Conservation (phyloP, 2,888 invertebrate genomes). For the Xanthorhoe designata region DNA sequence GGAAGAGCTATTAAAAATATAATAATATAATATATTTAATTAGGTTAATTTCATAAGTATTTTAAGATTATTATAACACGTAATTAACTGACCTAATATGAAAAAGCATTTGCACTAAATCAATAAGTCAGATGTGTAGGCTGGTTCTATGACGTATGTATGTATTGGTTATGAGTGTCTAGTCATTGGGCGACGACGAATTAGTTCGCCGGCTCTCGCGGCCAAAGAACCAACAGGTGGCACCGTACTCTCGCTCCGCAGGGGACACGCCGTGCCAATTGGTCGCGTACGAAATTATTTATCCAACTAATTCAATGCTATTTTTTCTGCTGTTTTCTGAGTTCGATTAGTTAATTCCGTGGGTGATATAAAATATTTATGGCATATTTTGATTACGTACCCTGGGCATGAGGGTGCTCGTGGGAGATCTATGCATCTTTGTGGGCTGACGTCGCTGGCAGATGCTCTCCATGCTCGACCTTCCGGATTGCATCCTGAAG, state of each 20-base stretch:
- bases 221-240: slow-evolving; percentile 15
- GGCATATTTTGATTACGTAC: slow-evolving; percentile 29
- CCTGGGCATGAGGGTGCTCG: slow-evolving; percentile 69
- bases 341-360: neutral
- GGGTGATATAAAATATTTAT: neutral
- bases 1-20: too few species aligned
- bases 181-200: neutral
- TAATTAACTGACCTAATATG: neutral
- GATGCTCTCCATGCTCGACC: slow-evolving; percentile 64
- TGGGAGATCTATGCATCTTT: slow-evolving; percentile 54
- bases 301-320: neutral
- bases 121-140: neutral
- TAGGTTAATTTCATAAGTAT: too few species aligned
- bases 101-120: neutral
- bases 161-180: neutral
- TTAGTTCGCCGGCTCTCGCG: neutral
- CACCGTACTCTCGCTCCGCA: neutral
- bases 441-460: slow-evolving; percentile 64
- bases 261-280: neutral
- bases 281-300: neutral
- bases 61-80: too few species aligned
- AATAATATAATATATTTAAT: too few species aligned
- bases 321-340: neutral
- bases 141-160: neutral
- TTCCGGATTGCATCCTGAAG: slow-evolving; percentile 49